Percentiles rank a stretch among this genome's conserved stretches.
Evolutionary conservation across 2,888 invertebrate species (phyloP).

Genomic region (Priocnemis perturbator): DNA sequence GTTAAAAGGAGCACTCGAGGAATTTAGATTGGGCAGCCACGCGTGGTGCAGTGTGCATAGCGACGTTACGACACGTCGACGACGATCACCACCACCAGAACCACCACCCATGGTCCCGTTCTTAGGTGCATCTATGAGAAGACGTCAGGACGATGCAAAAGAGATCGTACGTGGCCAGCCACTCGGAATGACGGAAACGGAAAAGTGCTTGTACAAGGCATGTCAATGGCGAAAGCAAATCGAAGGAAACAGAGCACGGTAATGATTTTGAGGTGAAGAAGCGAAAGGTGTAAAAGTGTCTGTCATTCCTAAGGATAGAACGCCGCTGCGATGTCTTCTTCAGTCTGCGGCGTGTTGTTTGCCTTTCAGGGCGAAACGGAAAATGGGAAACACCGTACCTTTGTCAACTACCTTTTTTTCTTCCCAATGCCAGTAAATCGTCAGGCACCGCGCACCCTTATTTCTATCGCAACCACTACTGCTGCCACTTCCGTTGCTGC

Average conservation of each 20-base stretch:
- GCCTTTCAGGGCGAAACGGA: neutral
- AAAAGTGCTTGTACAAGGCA: neutral
- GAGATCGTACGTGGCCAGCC: too few relatives aligned
- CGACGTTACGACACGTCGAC: neutral
- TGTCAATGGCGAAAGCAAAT: neutral
- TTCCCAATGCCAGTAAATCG: too few relatives aligned
- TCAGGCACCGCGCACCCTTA: too few relatives aligned
- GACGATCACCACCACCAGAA: neutral
- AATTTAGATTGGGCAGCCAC: slow-evolving; percentile 29
- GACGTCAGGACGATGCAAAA: neutral
- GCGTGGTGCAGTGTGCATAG: slow-evolving; percentile 9
- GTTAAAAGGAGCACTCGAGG: slow-evolving; percentile 26
- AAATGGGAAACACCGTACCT: too few relatives aligned
- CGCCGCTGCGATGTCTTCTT: neutral
- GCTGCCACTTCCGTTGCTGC: too few relatives aligned
- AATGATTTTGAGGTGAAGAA: too few relatives aligned
- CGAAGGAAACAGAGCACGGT: neutral
- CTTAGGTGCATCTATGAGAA: neutral
- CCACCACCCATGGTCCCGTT: neutral
- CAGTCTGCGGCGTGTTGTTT: neutral
- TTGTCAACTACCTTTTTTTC: too few relatives aligned
- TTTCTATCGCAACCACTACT: too few relatives aligned
- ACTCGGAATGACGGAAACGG: slow-evolving; percentile 5
- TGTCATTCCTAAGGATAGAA: neutral
- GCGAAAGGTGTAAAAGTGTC: slow-evolving; percentile 1